phyloP scores from a whole-genome alignment of 1,140 invertebrate genomes.

The Drosophila watanabei region DNA sequence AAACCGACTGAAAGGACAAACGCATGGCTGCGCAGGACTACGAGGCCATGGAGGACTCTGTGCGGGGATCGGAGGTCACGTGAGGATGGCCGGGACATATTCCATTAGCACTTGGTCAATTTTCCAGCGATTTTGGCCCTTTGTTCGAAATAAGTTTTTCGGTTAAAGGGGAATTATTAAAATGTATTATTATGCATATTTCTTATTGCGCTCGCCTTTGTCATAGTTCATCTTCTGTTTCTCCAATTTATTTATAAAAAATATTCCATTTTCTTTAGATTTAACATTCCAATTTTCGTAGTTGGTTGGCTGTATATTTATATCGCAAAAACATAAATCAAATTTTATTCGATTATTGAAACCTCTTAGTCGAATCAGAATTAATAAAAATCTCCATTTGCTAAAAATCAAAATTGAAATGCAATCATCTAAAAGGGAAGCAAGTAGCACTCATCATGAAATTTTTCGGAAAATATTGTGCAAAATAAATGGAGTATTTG shows the following conservation, averaged over 20 bases:
- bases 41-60: neutral
- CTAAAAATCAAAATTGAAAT: constrained; percentile 8
- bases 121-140: constrained; percentile 65
- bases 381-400: constrained; percentile 4
- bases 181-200: constrained; percentile 10
- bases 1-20: constrained; percentile 46
- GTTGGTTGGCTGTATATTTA: neutral
- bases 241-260: neutral
- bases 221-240: neutral
- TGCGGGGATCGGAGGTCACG: neutral
- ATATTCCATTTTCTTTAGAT: neutral
- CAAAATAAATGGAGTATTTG: constrained; percentile 20
- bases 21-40: constrained; percentile 24
- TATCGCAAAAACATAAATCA: neutral
- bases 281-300: neutral
- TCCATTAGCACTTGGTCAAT: constrained; percentile 68
- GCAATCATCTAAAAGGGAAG: constrained; percentile 4
- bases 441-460: neutral
- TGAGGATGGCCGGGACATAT: constrained; percentile 16
- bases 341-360: neutral
- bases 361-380: neutral
- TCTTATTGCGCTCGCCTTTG: neutral
- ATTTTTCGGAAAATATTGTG: neutral
- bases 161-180: neutral
- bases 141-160: constrained; percentile 29